A percentile compares a stretch with the other conserved stretches of the same genome.
phyloP scores from a whole-genome alignment of 2,797 vertebrate species.

The Tauraco hartlaubi region DNA sequence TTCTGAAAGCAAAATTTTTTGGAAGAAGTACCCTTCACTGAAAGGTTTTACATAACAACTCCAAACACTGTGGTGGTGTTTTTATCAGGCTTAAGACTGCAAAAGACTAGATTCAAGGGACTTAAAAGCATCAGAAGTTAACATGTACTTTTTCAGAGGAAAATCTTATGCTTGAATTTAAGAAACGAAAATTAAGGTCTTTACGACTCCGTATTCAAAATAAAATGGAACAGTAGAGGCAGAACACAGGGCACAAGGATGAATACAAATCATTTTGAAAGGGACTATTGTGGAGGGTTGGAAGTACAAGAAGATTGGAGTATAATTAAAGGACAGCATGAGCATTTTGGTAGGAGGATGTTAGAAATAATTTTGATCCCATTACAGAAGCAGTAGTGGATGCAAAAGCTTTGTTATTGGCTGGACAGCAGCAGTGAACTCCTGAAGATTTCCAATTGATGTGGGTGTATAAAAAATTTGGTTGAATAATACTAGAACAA shows the following conservation, averaged over 20 bases:
- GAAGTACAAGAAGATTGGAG: neutral
- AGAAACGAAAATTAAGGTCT: neutral
- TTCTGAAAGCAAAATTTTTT: neutral
- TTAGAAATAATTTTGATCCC: constrained; percentile 20
- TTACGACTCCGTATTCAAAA: neutral
- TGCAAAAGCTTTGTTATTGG: constrained; percentile 14
- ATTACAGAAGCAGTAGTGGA: constrained; percentile 23
- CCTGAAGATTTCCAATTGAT: constrained; percentile 18
- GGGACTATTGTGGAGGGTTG: neutral
- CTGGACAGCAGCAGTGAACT: neutral
- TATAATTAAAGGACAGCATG: constrained; percentile 31
- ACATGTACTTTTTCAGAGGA: neutral
- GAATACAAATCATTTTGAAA: constrained; percentile 1
- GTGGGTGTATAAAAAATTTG: constrained; percentile 3
- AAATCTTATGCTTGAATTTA: neutral
- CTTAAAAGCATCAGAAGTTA: neutral
- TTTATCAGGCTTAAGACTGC: neutral
- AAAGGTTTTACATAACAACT: neutral
- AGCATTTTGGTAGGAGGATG: neutral
- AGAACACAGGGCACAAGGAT: neutral
- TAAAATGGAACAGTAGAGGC: neutral
- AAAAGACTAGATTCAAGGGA: neutral
- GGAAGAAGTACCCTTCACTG: neutral
- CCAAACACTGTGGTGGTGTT: neutral
- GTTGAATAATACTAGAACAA: constrained; percentile 14